A percentile compares a stretch with the other conserved stretches of the same genome.
Evolutionary conservation across 2,113 vertebrate genomes (phyloP).

Genomic region (Seriola quinqueradiata): DNA sequence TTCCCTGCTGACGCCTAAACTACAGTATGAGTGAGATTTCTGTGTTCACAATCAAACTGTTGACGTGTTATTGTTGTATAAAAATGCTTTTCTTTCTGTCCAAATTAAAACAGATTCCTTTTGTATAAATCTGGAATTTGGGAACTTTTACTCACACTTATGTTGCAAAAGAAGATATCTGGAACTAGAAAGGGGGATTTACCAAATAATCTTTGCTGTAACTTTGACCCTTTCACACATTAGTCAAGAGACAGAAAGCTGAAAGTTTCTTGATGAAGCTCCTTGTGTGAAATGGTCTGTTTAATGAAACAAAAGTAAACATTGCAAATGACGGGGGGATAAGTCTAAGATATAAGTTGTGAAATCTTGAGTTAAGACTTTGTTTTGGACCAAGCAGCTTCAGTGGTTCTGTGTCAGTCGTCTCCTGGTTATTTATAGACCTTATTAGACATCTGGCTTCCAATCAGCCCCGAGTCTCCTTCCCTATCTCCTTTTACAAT

Average conservation of each 20-base stretch:
- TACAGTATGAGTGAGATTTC: background rate
- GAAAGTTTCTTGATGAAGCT: background rate
- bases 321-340: slow-evolving; percentile 2
- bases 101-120: too few relatives aligned
- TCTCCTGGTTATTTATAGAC: slow-evolving; percentile 73
- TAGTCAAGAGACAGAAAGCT: background rate
- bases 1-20: background rate
- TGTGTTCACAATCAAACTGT: background rate
- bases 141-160: background rate
- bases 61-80: background rate
- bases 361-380: slow-evolving; percentile 7
- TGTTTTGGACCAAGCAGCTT: slow-evolving; percentile 31
- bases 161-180: background rate
- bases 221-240: background rate
- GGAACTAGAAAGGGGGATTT: background rate
- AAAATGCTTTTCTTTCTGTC: too few relatives aligned
- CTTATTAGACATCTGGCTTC: slow-evolving; percentile 73
- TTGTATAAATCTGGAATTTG: background rate
- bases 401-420: slow-evolving; percentile 31
- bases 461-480: slow-evolving; percentile 69
- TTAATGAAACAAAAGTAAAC: background rate
- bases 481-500: slow-evolving; percentile 65
- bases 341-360: slow-evolving; percentile 6
- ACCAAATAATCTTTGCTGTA: background rate
- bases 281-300: background rate